Conservation (phyloP, 1,140 invertebrate genomes). For the Nasonia longicornis region DNA sequence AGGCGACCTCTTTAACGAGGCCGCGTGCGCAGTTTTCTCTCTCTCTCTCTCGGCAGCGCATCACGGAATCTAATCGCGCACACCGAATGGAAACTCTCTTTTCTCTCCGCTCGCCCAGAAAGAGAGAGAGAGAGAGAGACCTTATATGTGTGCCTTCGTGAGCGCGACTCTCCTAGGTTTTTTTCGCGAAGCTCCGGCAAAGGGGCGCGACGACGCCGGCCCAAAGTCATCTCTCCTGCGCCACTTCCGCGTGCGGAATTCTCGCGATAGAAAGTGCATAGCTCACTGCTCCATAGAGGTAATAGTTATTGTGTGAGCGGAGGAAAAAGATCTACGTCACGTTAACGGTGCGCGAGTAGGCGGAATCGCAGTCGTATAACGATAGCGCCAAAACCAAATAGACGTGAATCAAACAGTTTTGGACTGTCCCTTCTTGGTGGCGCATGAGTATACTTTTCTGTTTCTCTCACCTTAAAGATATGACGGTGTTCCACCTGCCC, state of each 20-base stretch:
- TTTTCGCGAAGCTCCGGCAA: neutral
- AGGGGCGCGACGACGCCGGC: neutral
- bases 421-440: no score
- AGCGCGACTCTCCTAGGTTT: slow-evolving; percentile 26
- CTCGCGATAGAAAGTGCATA: slow-evolving; percentile 44
- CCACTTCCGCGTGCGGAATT: slow-evolving; percentile 31
- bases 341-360: no score
- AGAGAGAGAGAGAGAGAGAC: neutral
- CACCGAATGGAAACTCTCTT: slow-evolving; percentile 51
- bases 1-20: slow-evolving; percentile 43
- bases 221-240: slow-evolving; percentile 21
- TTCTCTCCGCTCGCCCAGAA: slow-evolving; percentile 36
- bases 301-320: neutral
- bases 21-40: neutral
- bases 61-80: slow-evolving; percentile 39
- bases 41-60: no score
- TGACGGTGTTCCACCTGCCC: no score
- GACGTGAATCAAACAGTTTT: no score
- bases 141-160: neutral
- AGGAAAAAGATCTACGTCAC: no score
- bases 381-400: no score
- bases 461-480: no score
- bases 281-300: no score
- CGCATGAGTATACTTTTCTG: no score
- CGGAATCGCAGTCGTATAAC: no score